A percentile compares a stretch with the other conserved stretches of the same genome.
Conservation (phyloP, 2,888 invertebrate genomes). For the Seladonia tumulorum region DNA sequence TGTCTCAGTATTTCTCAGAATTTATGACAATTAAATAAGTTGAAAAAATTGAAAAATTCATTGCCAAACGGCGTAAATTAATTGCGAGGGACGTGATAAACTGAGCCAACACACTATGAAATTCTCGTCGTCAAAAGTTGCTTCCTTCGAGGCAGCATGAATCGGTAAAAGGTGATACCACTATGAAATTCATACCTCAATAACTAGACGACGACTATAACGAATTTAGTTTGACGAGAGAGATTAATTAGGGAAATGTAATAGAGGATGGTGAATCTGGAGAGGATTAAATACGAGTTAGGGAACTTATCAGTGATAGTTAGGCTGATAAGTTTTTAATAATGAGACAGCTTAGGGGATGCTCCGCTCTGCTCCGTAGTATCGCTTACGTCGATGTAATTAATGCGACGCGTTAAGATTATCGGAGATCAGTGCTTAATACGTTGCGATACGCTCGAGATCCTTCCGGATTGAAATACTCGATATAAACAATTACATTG, state of each 20-base stretch:
- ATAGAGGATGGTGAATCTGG: slow-evolving; percentile 13
- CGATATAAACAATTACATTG: not conserved
- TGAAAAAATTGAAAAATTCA: no score
- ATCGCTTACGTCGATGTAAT: slow-evolving; percentile 22
- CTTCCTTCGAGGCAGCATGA: slow-evolving; percentile 4
- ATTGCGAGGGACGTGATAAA: slow-evolving; percentile 12
- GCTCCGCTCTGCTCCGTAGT: not conserved
- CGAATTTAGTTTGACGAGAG: not conserved
- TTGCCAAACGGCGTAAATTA: not conserved
- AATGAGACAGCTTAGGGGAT: slow-evolving; percentile 40
- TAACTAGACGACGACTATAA: not conserved
- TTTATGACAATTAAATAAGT: no score
- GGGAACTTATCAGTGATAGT: slow-evolving; percentile 7
- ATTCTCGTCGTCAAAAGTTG: slow-evolving; percentile 7
- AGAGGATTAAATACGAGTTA: slow-evolving; percentile 26
- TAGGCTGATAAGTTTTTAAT: slow-evolving; percentile 31
- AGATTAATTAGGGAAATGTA: not conserved
- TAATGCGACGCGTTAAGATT: slow-evolving; percentile 4
- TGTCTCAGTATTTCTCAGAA: no score
- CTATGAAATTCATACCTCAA: not conserved
- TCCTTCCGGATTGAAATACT: not conserved
- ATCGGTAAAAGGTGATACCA: slow-evolving; percentile 17
- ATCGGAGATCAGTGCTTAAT: not conserved
- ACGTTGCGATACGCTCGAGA: not conserved
- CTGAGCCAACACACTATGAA: slow-evolving; percentile 6